These are phyloP conservation scores for Carduelis carduelis DNA, from an alignment of 2,797 vertebrate genomes.

Conservation along the genomic window DNA sequence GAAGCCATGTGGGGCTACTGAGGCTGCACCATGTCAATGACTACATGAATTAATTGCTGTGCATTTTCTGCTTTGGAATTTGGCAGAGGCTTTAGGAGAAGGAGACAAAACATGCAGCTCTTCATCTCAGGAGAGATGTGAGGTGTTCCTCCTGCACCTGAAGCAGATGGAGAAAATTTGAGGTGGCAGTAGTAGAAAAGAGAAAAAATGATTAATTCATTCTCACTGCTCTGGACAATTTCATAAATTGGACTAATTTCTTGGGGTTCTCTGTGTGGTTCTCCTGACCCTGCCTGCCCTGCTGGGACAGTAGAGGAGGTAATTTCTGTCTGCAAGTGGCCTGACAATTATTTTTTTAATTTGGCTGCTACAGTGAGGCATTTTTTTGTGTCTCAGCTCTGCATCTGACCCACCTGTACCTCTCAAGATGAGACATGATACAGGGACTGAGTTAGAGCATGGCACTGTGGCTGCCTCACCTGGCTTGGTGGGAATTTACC, in stretches of 20 bases:
- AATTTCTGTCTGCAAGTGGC: not conserved
- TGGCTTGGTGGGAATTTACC: not conserved
- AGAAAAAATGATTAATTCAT: not conserved
- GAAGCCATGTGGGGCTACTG: not conserved
- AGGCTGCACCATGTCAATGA: not conserved
- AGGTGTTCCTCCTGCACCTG: not conserved
- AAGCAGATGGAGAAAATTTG: not conserved
- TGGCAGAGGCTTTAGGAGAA: not conserved
- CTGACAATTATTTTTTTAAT: not conserved
- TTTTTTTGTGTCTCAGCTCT: not conserved
- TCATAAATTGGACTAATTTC: not conserved
- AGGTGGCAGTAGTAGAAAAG: not conserved
- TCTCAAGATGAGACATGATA: fast-evolving
- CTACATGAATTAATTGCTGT: not conserved
- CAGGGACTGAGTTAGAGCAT: fast-evolving
- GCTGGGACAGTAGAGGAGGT: not conserved
- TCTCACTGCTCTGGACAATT: not conserved
- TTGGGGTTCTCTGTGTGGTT: not conserved
- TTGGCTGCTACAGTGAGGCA: not conserved
- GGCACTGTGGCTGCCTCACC: fast-evolving
- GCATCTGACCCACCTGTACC: not conserved
- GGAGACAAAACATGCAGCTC: not conserved
- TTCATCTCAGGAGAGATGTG: not conserved
- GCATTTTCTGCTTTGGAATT: not conserved
- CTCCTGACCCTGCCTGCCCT: not conserved